Base-by-base conservation (phyloP, 2,888 invertebrate species). In the Pterobdella sp. region DNA sequence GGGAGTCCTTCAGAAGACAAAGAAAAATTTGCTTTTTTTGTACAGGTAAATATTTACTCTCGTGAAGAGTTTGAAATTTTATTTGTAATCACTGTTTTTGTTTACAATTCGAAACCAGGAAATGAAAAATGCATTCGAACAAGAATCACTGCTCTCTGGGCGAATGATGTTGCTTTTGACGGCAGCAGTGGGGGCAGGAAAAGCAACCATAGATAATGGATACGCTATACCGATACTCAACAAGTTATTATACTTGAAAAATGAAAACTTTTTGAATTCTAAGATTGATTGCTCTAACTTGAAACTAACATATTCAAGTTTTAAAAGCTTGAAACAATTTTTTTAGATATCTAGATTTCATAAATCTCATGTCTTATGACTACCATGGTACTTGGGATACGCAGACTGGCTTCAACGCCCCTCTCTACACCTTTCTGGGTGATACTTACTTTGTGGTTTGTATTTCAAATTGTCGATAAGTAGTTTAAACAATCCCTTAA, bases 241-340 rank as follows among this genome's bases (percentile, higher is more conserved):
- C 32, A 29, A 34, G 65, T 65, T 1, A 18, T 10, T 65, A n/a
- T 34, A 65, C 29, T 7, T 60, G 18, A 31, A 31, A 1, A 49
- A 14, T 14, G 14, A 22, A 49, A 49, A 14, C 14, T 22, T 14
- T 49, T 22, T 22, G 14, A 49, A 14, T 49, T 49, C 1, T 56
- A 56, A 56, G 22, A 56, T n/a, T 56, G 83, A 75, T 77, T 82
- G 2, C 79, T 82, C 73, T 82, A 82, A 4, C 78, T 79, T 56
- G 83, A 82, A 82, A 81, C 81, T 1, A 74, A 73, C 1, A 67
- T 73, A 36, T 79, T 82, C 1, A 82, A 82, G 32, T 81, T 81
- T 71, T 81, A 83, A 75, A 79, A 81, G 68, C 82, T 82, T 0
- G 77, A 83, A 3, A 80, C 34, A 34, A 34, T 29, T 31, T 26